Base-by-base conservation (phyloP, 2,888 invertebrate genomes). In the Apotomis betuletana region DNA sequence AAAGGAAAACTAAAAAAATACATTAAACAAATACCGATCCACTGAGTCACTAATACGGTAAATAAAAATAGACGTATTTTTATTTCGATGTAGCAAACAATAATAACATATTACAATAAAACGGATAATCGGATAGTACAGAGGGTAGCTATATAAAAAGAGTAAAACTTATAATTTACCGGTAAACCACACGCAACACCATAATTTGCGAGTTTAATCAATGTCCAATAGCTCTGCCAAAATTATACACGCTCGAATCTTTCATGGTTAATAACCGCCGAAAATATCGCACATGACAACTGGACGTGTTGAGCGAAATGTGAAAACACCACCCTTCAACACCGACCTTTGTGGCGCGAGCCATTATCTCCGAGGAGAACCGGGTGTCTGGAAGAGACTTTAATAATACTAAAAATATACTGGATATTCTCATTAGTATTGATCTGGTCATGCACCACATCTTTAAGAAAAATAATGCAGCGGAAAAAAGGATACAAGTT, bases 261-360 rank as follows among this genome's bases (percentile, higher is more conserved):
- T 63, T 72, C 54, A 71, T 74, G 77, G 80, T 85, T 88, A 85
- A 85, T 85, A 85, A 86, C 82, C 78, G 80, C 85, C 86, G 76
- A 87, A 71, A 88, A 87, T 84, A 83, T 84, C 78, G 77, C 81
- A 76, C 81, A 76, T 84, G 87, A 88, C 86, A 87, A 83, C 81
- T 83, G 77, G 80, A 77, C 80, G 84, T 85, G 82, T 84, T 83
- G 81, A 83, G 81, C 69, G 84, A 78, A 80, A 80, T 77, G 76
- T 76, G 79, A 81, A 81, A 82, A 80, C 80, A 83, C 81, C 81
- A 68, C 81, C 79, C 80, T 83, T 81, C 79, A 84, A 84, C 83
- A 82, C 78, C 80, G 72, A 74, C 77, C 75, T 78, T 83, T 77
- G 77, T 79, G 75, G 77, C 77, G 64, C 69, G 76, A 74, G 77